These are phyloP conservation scores for Battus philenor DNA, from an alignment of 1,140 invertebrate species.

Conservation along the genomic window DNA sequence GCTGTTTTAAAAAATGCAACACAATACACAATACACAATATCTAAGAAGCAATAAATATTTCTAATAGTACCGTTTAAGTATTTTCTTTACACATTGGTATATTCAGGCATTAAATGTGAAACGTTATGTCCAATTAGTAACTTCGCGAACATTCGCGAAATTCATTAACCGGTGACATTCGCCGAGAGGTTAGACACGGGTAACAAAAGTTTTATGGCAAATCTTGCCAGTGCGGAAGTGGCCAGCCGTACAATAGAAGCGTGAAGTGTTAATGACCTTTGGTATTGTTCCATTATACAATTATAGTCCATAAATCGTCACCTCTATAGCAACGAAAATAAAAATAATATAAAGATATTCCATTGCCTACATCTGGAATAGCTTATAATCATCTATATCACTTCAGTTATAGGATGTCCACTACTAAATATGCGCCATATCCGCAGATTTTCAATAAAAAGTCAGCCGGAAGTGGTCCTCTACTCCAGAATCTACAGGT, in stretches of 20 bases:
- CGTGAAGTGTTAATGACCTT: background rate
- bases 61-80: background rate
- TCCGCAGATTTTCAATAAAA: too few relatives aligned
- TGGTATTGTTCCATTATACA: background rate
- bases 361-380: too few relatives aligned
- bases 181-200: background rate
- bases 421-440: too few relatives aligned
- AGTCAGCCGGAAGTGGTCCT: too few relatives aligned
- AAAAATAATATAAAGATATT: too few relatives aligned
- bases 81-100: background rate
- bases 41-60: background rate
- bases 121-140: background rate
- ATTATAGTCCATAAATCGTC: too few relatives aligned
- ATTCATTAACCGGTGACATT: constrained; percentile 1
- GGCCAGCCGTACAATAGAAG: background rate
- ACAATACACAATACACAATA: background rate
- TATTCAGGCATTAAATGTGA: background rate
- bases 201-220: background rate
- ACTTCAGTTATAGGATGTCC: too few relatives aligned
- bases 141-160: background rate
- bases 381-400: too few relatives aligned
- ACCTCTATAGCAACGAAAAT: too few relatives aligned
- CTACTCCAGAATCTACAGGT: too few relatives aligned
- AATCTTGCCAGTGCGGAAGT: background rate
- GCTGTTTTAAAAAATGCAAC: too few relatives aligned